phyloP scores from a whole-genome alignment of 53 echinoderm and acorn worm genomes.

The Hippasteria phrygiana region DNA sequence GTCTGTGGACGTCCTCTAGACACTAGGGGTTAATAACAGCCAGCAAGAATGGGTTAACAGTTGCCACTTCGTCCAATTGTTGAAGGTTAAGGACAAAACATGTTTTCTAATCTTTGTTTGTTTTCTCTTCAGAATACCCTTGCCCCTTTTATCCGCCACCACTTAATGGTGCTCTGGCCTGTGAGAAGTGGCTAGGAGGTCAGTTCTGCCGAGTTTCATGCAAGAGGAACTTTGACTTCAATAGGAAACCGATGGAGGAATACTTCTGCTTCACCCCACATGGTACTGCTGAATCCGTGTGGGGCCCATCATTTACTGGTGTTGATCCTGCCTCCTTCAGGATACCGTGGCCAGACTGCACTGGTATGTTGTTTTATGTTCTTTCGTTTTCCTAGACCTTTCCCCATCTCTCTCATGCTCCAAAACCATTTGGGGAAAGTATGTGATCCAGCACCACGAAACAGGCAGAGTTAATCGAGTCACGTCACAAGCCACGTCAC shows the following conservation, averaged over 20 bases:
- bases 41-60: too few species aligned
- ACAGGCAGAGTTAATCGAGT: too few species aligned
- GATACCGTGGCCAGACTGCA: conserved; percentile 70
- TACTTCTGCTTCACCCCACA: conserved; percentile 44
- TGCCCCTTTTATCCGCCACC: conserved; percentile 61
- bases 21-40: too few species aligned
- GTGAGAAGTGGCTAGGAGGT: conserved; percentile 64
- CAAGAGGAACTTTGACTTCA: conserved; percentile 62
- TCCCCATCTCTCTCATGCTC: too few species aligned
- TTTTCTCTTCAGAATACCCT: conserved; percentile 41
- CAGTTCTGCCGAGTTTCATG: conserved; percentile 70
- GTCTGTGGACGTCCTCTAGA: too few species aligned
- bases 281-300: neutral
- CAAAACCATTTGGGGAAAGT: neutral
- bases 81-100: neutral
- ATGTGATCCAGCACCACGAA: too few species aligned
- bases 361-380: conserved; percentile 28
- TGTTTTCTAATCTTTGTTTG: neutral
- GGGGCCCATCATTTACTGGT: neutral
- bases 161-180: conserved; percentile 61
- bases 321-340: neutral
- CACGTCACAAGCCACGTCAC: too few species aligned
- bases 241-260: neutral
- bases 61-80: too few species aligned
- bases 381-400: too few species aligned